Evolutionary conservation across 2,888 invertebrate genomes (phyloP).

Genomic region (Chalcis sispes): DNA sequence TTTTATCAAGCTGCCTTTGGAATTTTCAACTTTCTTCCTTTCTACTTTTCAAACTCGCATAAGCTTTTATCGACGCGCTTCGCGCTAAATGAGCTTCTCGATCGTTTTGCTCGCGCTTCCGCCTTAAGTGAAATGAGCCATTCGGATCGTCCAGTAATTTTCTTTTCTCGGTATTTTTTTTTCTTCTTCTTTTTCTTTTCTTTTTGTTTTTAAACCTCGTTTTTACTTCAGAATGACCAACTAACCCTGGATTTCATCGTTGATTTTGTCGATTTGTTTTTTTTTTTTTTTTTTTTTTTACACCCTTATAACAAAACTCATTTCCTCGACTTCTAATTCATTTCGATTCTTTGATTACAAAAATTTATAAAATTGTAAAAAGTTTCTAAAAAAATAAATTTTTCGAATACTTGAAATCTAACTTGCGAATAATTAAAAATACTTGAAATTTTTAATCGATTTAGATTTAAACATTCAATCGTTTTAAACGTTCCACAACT

Average conservation of each 20-base stretch:
- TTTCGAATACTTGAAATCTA: too few species aligned
- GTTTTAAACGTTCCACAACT: too few species aligned
- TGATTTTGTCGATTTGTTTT: not conserved
- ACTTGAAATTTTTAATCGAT: too few species aligned
- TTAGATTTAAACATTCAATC: too few species aligned
- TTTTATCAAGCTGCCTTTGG: not conserved
- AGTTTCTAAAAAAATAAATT: too few species aligned
- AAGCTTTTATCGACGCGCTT: constrained; percentile 17
- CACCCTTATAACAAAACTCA: too few species aligned
- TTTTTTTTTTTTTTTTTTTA: too few species aligned
- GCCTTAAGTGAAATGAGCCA: constrained; percentile 50
- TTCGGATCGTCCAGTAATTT: constrained; percentile 45
- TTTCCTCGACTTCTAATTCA: too few species aligned
- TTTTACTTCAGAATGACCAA: constrained; percentile 9
- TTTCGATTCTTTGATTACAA: too few species aligned
- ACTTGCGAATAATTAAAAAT: too few species aligned
- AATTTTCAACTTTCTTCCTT: not conserved
- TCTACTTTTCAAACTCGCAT: not conserved
- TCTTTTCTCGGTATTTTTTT: constrained; percentile 12
- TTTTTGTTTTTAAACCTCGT: constrained; percentile 21
- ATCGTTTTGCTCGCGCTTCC: constrained; percentile 33
- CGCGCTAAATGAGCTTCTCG: constrained; percentile 29
- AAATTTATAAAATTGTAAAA: too few species aligned
- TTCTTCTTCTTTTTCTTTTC: not conserved
- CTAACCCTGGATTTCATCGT: constrained; percentile 36